phyloP scores from a whole-genome alignment of 2,888 invertebrate species.

The Norana najaformis region DNA sequence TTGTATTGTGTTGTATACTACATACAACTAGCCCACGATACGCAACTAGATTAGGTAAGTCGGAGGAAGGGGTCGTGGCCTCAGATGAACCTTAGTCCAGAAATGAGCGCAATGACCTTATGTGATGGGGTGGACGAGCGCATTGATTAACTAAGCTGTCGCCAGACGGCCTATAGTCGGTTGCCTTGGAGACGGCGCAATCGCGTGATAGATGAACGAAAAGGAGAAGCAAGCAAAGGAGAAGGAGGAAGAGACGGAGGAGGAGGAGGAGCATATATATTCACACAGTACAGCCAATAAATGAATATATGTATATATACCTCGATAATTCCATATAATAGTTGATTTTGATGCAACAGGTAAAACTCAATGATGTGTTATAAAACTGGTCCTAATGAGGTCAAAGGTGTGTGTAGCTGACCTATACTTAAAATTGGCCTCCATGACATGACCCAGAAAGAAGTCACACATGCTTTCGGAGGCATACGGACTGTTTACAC shows the following conservation, averaged over 20 bases:
- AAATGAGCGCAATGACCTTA: background rate
- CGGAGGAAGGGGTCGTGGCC: background rate
- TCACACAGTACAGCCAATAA: too few relatives aligned
- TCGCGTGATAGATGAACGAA: background rate
- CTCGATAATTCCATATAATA: too few relatives aligned
- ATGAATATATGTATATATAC: too few relatives aligned
- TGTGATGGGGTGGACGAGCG: too few relatives aligned
- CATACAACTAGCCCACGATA: too few relatives aligned
- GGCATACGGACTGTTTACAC: too few relatives aligned
- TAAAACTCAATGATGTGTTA: too few relatives aligned
- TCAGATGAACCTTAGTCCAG: background rate
- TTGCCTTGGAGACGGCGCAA: background rate
- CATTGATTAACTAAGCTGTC: background rate
- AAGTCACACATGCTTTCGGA: too few relatives aligned
- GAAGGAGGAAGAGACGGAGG: background rate
- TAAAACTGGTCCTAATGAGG: background rate
- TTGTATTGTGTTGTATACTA: too few relatives aligned
- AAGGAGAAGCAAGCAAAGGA: background rate
- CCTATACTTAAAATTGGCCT: background rate
- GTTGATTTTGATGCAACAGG: too few relatives aligned
- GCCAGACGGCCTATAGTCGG: background rate
- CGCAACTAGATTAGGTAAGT: too few relatives aligned
- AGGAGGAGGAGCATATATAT: background rate
- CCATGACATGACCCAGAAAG: background rate
- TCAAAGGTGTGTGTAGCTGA: background rate